Base-by-base conservation (phyloP, 2,797 vertebrate species). In the Amazona ochrocephala region DNA sequence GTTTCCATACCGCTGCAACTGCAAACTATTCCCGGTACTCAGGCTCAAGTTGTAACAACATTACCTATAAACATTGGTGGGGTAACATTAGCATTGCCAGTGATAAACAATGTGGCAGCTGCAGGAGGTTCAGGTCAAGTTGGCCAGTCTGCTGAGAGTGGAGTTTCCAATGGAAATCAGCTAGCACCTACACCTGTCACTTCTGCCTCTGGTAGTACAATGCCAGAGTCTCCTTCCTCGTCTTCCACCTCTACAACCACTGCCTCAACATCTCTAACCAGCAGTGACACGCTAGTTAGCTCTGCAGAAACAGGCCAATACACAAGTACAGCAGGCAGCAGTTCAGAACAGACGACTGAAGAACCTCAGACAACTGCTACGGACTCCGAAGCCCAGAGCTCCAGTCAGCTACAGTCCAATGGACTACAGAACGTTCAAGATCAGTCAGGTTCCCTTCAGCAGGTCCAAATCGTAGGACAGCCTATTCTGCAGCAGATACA, bases 11-110 rank as follows among this genome's bases (percentile, higher is more conserved):
- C 99, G 7, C 96, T 99, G 86, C 99, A 99, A 67, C 98, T 99
- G 95, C 99, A 99, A 97, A 98, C 99, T 74, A 98, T 99, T 97
- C 98, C 99, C 94, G 99, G 99, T 92, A 98, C 99, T 92, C 99
- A 99, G 97, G 97, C 99, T 5, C 99, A 99, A 56, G 98, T 99
- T 89, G 99, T 99, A 98, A 99, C 99, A 72, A 99, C 99, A 1
- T 97, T 99, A 73, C 99, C 99, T 84, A 99, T 99, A 98, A 99
- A 99, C 97, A 98, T 99, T 13, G 99, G 99, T 78, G 99, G 99
- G 85, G 98, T 99, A 97, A 99, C 99, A 87, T 96, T 99, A 68
- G 99, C 99, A 8, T 96, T 99, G 97, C 99, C 99, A 14, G 99
- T 99, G 93, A 99, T 99, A 97, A 99, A 99, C 97, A 99, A 97